phyloP scores from a whole-genome alignment of 2,797 vertebrate species.

The Capromys pilorides region DNA sequence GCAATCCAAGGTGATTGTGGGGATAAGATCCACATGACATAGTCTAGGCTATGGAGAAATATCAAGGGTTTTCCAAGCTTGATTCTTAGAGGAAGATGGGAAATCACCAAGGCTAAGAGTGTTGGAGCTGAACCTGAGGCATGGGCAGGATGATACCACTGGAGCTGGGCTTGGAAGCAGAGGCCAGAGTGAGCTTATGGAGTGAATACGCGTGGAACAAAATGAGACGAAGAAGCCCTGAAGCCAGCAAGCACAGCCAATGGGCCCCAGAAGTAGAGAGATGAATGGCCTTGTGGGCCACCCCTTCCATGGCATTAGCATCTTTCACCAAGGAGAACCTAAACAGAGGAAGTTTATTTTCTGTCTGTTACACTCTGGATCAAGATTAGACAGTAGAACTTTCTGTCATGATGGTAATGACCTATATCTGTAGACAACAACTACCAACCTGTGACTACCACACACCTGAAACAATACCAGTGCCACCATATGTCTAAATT shows the following conservation, averaged over 20 bases:
- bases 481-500: neutral
- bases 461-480: neutral
- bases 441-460: neutral
- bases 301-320: accelerated
- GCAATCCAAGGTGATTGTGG: neutral
- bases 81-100: neutral
- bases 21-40: neutral
- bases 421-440: neutral
- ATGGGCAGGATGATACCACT: neutral
- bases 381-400: neutral
- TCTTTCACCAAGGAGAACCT: neutral
- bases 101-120: neutral
- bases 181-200: neutral
- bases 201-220: neutral
- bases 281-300: neutral
- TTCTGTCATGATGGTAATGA: neutral
- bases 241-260: neutral
- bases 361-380: no score
- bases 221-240: neutral
- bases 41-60: neutral
- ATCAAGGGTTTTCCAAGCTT: accelerated
- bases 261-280: neutral
- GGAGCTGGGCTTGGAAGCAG: neutral
- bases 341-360: neutral
- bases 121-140: neutral